Evolutionary conservation across 1,140 invertebrate species (phyloP), one percentile per base, ranked within the genome.

Genomic region (Pseudomyrmex pallidus): DNA sequence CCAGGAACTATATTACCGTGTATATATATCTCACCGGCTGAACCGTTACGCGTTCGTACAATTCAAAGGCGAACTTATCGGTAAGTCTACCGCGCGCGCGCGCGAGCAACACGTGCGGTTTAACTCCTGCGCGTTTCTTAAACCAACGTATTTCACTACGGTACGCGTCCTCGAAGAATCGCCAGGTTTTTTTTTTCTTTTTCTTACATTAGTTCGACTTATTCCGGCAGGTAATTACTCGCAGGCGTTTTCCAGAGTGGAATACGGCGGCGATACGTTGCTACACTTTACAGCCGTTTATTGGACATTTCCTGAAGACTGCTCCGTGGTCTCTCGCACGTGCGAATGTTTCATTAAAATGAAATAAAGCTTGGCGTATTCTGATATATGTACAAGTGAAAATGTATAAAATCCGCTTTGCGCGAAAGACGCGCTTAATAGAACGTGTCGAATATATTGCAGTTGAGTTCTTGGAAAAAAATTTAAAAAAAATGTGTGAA

Each of bases 1-100:
- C 20, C 46, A 54, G 64, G 46, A 20, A 17, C 52, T 17, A 62
- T 66, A 76, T 76, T 56, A 35, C 73, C 80, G 20, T 57, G 59
- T 63, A 35, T 35, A 35, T 35, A 54, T 63, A 57, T 72, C 85
- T 85, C 73, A 74, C 68, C 48, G 66, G 67, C 46, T 78, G 82
- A 87, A 87, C 85, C 85, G 85, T 87, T 85, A 87, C 48, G 73
- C 70, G 72, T 54, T 84, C 64, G 67, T 57, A 61, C 56, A 72
- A 85, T 87, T 74, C 57, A 73, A 83, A 68, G 66, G 72, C 64
- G 20, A 70, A 78, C 44, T 67, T 78, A 78, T 78, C 76, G 76
- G 52, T 52, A 66, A 70, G 64, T 78, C 64, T 78, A 78, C 54
- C 63, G 54, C 5, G 63, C 25, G 22, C 62, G 50, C 57, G 73